A percentile compares a stretch with the other conserved stretches of the same genome.
Conservation (phyloP, 2,113 vertebrate genomes). For the Xiphorhynchus elegans region DNA sequence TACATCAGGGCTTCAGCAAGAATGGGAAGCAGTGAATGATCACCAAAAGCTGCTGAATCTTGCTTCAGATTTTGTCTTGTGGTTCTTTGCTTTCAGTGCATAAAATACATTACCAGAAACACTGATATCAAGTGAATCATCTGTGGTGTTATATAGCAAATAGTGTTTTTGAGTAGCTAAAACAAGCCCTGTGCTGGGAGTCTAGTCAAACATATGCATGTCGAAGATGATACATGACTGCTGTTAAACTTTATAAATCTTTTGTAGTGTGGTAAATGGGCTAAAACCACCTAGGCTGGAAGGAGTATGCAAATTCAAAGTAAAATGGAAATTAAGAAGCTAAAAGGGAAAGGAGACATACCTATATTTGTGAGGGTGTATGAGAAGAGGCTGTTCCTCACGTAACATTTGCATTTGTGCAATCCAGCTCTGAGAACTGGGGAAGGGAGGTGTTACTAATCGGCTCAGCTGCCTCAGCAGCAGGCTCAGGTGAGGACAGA, state of each 20-base stretch:
- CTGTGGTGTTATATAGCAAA: background rate
- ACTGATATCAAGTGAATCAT: slow-evolving; percentile 1
- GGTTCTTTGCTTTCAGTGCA: background rate
- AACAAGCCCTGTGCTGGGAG: background rate
- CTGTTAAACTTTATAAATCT: slow-evolving; percentile 53
- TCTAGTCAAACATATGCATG: slow-evolving; percentile 15
- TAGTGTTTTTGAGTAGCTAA: slow-evolving; percentile 16
- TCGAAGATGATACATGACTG: background rate
- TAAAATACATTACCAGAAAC: background rate
- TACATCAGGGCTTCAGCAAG: background rate
- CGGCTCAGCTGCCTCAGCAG: rapidly evolving
- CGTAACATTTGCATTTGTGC: background rate
- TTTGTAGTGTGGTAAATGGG: slow-evolving; percentile 25
- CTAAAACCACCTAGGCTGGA: slow-evolving; percentile 35
- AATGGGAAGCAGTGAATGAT: background rate
- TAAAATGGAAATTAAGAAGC: slow-evolving; percentile 19
- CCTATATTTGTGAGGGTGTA: background rate
- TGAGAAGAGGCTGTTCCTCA: background rate
- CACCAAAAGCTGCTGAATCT: background rate
- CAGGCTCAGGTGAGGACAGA: background rate
- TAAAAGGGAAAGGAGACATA: background rate
- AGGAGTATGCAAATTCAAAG: slow-evolving; percentile 34
- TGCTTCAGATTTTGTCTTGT: background rate
- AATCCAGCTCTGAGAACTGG: background rate
- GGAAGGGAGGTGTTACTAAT: background rate